Base-by-base conservation (phyloP, 2,797 vertebrate genomes). In the Kryptolebias ocellatus region DNA sequence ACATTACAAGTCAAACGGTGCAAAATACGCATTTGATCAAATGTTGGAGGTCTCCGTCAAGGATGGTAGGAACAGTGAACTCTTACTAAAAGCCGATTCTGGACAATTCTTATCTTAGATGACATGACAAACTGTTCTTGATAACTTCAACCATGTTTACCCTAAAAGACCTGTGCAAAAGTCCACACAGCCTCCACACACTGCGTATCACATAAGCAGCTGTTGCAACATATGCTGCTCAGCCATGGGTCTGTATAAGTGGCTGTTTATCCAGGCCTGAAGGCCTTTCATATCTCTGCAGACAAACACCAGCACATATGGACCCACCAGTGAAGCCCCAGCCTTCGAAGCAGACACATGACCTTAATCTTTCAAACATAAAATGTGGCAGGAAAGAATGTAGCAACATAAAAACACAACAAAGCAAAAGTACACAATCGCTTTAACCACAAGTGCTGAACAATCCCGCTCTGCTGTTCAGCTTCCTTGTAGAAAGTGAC, bases 141-240 rank as follows among this genome's bases (percentile, higher is more conserved):
- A 82, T 84, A 81, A 29, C 11, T 39, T 71, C 17, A 45, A 18
- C 49, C 67, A 7, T 34, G 27, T 74, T 76, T 47, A 78, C 64
- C 78, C 59, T 29, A 1, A 78, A 71, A 74, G 72, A 72, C 70
- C 76, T 72, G 60, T 53, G 18, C 65, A 71, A 71, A 71, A 79
- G 78, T 76, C 54, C 20, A 74, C 68, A 74, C 68, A 58, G 75
- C 59, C 81, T 86, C 90, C 85, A 78, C 78, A 84, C 77, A 73
- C 72, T 78, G 75, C 78, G 90, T 34, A 78, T 83, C 83, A 2
- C 18, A 87, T 46, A 82, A 68, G 56, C 94, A 95, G 93, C 93
- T 95, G 92, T 91, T 92, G 87, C 44, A 95, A 93, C 91, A 95
- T 78, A 87, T 89, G 87, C 74, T 75, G 72, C 85, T 92, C 80